These are phyloP conservation scores for Arnoldichthys spilopterus DNA, from an alignment of 2,797 vertebrate genomes.

Conservation along the genomic window DNA sequence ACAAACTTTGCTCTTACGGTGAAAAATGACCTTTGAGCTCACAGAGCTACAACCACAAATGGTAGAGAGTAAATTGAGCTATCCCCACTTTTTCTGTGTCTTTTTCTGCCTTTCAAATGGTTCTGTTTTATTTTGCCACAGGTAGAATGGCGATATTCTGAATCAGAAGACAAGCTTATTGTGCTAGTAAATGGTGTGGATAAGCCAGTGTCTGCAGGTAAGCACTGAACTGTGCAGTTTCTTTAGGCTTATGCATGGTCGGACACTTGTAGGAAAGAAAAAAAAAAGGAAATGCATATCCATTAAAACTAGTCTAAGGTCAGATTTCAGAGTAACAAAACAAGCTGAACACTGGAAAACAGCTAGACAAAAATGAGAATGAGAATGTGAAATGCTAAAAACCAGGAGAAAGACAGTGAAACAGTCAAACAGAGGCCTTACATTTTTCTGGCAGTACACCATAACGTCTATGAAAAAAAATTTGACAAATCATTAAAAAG, in stretches of 20 bases:
- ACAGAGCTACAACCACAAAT: no score
- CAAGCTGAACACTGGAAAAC: no score
- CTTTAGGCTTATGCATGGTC: not conserved
- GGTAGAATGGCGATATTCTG: conserved; percentile 80
- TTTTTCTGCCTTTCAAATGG: not conserved
- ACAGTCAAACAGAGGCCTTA: no score
- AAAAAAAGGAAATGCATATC: not conserved
- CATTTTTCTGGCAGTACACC: no score
- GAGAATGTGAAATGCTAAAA: no score
- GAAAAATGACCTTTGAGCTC: not conserved
- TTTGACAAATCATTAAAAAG: no score
- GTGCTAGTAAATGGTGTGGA: conserved; percentile 76
- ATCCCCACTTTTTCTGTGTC: not conserved
- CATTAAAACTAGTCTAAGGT: not conserved
- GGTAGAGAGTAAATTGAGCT: not conserved
- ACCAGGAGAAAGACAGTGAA: no score
- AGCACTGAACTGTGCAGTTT: not conserved
- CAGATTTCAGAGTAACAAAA: not conserved
- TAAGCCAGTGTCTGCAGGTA: conserved; percentile 74
- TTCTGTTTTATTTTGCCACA: conserved; percentile 53
- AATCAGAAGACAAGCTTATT: conserved; percentile 68
- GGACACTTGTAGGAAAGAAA: not conserved
- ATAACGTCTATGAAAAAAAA: no score
- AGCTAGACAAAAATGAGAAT: no score
- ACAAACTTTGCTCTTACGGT: not conserved